These are phyloP conservation scores for Cynaeus angustus DNA, from an alignment of 2,888 invertebrate genomes.

Conservation along the genomic window DNA sequence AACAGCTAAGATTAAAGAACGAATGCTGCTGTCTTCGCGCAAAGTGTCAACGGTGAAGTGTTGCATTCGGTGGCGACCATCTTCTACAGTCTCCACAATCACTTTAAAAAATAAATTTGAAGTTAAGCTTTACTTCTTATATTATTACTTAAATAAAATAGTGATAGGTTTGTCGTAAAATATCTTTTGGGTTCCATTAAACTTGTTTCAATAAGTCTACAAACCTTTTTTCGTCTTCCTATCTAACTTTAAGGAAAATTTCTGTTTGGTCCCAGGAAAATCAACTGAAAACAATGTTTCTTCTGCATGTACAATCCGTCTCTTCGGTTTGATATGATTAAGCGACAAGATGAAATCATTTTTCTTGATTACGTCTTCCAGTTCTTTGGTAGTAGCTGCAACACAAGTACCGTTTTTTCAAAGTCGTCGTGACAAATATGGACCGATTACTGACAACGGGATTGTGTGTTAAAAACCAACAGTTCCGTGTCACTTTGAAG, in stretches of 20 bases:
- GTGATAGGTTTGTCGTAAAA: too few species aligned
- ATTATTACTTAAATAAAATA: too few species aligned
- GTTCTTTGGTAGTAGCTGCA: slow-evolving; percentile 72
- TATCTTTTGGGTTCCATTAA: too few species aligned
- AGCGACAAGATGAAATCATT: slow-evolving; percentile 74
- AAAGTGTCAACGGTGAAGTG: slow-evolving; percentile 77
- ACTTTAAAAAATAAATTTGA: slow-evolving; percentile 73
- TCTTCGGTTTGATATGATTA: slow-evolving; percentile 73
- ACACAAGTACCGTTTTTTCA: slow-evolving; percentile 53
- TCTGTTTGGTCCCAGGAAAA: slow-evolving; percentile 73
- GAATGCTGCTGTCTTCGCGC: slow-evolving; percentile 73
- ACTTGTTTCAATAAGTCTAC: neutral
- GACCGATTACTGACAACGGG: slow-evolving; percentile 58
- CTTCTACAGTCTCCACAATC: slow-evolving; percentile 78
- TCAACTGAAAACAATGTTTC: slow-evolving; percentile 76
- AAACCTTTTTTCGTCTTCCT: slow-evolving; percentile 74
- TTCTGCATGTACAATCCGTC: slow-evolving; percentile 68
- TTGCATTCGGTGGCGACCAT: slow-evolving; percentile 75
- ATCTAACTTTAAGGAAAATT: slow-evolving; percentile 75
- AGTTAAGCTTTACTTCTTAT: too few species aligned
- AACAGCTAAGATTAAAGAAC: slow-evolving; percentile 75
- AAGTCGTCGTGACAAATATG: slow-evolving; percentile 53
- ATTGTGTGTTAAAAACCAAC: slow-evolving; percentile 40
- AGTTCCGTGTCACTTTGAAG: slow-evolving; percentile 48
- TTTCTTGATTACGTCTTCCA: slow-evolving; percentile 73